phyloP scores from a whole-genome alignment of 2,113 vertebrate species.

The Oryctolagus cuniculus region DNA sequence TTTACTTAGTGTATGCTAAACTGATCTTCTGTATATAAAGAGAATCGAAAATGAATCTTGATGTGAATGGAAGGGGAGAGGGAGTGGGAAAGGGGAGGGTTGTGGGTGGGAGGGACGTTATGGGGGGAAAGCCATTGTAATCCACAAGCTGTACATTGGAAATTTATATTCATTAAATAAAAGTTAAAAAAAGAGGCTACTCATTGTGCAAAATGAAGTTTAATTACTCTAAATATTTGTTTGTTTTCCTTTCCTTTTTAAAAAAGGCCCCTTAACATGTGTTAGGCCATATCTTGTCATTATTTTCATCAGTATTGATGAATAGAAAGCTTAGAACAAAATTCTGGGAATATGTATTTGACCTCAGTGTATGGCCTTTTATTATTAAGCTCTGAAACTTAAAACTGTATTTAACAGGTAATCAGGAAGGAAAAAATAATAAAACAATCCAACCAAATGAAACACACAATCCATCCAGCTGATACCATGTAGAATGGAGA shows the following conservation, averaged over 20 bases:
- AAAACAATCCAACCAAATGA: background rate
- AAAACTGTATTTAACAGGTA: conserved; percentile 70
- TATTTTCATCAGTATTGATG: conserved; percentile 68
- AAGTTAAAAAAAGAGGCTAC: background rate
- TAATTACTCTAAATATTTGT: conserved; percentile 66
- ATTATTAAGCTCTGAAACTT: conserved; percentile 72
- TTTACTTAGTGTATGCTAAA: no score
- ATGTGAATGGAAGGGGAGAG: no score
- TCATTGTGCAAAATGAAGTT: conserved; percentile 71
- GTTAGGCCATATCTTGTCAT: conserved; percentile 68
- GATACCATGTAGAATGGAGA: background rate
- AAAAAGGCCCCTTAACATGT: background rate
- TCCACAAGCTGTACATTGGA: no score
- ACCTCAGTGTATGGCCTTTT: conserved; percentile 70
- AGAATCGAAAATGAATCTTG: no score
- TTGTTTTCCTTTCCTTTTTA: conserved; percentile 6
- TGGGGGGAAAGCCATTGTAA: no score
- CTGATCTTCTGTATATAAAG: no score
- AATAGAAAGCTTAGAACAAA: conserved; percentile 71
- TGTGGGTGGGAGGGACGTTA: no score
- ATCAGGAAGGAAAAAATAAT: background rate
- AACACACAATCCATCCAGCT: background rate
- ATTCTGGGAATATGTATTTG: conserved; percentile 64
- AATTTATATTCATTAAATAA: no score
- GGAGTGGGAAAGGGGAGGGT: no score